Evolutionary conservation across 2,888 invertebrate genomes (phyloP), one percentile per base, ranked within the genome.

Genomic region (Branchipolynoe longqiensis): DNA sequence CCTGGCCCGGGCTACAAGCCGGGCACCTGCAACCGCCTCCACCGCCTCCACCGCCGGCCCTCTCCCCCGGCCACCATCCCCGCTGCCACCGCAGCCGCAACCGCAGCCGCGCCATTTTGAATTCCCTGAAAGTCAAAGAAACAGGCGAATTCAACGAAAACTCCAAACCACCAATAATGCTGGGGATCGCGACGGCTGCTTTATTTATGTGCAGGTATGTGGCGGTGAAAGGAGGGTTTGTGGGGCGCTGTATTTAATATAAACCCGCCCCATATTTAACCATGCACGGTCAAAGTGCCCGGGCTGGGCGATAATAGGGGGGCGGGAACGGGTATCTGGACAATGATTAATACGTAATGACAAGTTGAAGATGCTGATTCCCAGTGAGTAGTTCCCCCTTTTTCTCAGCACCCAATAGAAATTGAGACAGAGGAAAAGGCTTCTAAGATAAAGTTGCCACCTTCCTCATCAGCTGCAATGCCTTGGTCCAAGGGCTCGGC

Each of bases 281-380:
- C n/a, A 48, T 8, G 48, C 48, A 48, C 48, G 48, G 8, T 8
- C 8, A 18, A 48, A 8, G 8, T 12, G 48, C 48, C 48, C 48
- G 48, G 18, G 48, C 8, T 33, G 36, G 38, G 38, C 69, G 69
- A 69, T 33, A 69, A 33, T 58, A 58, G 58, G 14, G 12, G 58
- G 8, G 18, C 8, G 48, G 48, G 18, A 48, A 8, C 8, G 48
- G 48, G 18, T 25, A 58, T 58, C 58, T 69, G 41, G 78, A 78
- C 78, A 54, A 18, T 78, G 78, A 78, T 78, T 78, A 78, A 78
- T 78, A 48, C 48, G 54, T 48, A 78, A 78, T 28, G 78, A 78
- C 78, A 78, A 78, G 78, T 78, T 78, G 28, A 54, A 48, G 78
- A 78, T 78, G 54, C 48, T 25, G 48, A n/a, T n/a, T n/a, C n/a